Evolutionary conservation across 1,140 invertebrate species (phyloP), one percentile per base, ranked within the genome.

Genomic region (Dreissena rostriformis): DNA sequence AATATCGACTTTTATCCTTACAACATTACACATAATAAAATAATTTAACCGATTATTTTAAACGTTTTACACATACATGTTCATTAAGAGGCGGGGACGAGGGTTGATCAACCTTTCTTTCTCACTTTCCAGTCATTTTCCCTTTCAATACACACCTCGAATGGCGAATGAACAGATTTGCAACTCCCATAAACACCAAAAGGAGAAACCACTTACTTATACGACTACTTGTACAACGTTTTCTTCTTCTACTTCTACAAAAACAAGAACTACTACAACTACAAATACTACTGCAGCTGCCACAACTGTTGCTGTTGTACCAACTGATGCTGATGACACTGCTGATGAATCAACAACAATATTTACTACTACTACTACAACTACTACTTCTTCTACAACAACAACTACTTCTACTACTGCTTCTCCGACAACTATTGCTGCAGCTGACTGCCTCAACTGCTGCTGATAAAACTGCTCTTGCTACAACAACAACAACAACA

Each of bases 331-430:
- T 61, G 22, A 19, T 61, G 22, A 19, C 22, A 61, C 57, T 61
- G 22, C 11, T 61, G 22, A 19, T 61, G 22, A 19, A n/a, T n/a
- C 57, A n/a, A 61, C 57, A 61, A 19, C 22, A 61, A 19, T 61
- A 61, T 39, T 24, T 61, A 61, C 57, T 61, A 61, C 57, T 61
- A 61, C 57, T 61, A 61, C 57, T 61, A 61, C 57, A n/a, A 57
- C 57, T 61, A 61, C 57, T 61, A 61, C 57, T 61, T n/a, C 57
- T 61, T 6, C 57, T 61, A 61, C 57, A n/a, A 61, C 57, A n/a
- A 61, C 57, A n/a, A 61, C 57, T 61, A 61, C 57, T 61, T n/a
- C 57, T 61, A 61, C 57, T 61, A 61, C 57, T 61, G 22, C 57
- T 61, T n/a, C 57, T 61, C 17, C 57, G 17, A 61, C 57, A n/a